Evolutionary conservation across 2,888 invertebrate species (phyloP).

Genomic region (Rotaria macrura): DNA sequence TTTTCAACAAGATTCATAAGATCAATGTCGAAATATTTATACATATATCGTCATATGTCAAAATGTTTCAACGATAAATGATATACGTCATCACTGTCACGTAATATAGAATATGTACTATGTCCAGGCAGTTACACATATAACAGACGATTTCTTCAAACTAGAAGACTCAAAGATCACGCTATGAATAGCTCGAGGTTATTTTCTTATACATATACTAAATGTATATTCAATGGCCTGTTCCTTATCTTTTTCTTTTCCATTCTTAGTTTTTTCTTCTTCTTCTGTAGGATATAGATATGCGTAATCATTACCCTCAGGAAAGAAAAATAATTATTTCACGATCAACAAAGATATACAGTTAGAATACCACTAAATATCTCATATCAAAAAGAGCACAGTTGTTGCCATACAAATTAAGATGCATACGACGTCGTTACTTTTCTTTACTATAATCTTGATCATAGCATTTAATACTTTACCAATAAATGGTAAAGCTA

Average conservation of each 20-base stretch:
- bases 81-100: neutral
- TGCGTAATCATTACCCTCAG: neutral
- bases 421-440: neutral
- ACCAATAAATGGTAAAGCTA: neutral
- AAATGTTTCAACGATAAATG: neutral
- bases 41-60: neutral
- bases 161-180: neutral
- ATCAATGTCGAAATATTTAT: neutral
- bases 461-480: neutral
- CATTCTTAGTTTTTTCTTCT: neutral
- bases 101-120: neutral
- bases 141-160: neutral
- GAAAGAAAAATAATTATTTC: neutral
- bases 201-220: neutral
- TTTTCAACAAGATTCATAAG: no score
- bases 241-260: neutral
- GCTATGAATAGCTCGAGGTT: neutral
- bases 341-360: neutral
- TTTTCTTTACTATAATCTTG: neutral
- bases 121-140: neutral
- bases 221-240: neutral
- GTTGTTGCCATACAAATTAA: neutral
- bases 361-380: neutral
- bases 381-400: neutral
- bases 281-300: neutral